Conservation (phyloP, 2,888 invertebrate genomes). For the Synanthedon vespiformis region DNA sequence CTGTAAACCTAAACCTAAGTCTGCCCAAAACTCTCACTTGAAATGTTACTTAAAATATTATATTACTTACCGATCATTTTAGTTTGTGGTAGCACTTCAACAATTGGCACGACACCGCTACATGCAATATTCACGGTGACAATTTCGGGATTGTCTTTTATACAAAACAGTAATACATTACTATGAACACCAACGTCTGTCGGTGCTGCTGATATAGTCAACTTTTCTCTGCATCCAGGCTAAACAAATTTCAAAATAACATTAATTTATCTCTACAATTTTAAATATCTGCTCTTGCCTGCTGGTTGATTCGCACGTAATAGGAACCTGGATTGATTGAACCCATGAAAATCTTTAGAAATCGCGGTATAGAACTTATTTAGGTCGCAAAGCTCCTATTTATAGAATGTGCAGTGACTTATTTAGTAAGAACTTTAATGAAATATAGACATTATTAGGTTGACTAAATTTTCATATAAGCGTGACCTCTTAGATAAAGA, state of each 20-base stretch:
- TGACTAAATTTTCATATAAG: no score
- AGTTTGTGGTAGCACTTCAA: constrained; percentile 54
- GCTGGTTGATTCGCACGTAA: neutral
- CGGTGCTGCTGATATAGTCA: constrained; percentile 52
- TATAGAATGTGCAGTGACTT: no score
- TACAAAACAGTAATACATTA: constrained; percentile 40
- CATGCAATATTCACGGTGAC: constrained; percentile 60
- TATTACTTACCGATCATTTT: constrained; percentile 42
- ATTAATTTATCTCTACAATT: neutral
- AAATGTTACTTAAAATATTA: no score
- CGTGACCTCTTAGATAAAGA: no score
- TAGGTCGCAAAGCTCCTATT: no score
- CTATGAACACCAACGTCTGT: constrained; percentile 36
- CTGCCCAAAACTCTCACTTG: no score
- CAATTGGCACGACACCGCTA: constrained; percentile 60
- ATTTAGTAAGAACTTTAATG: no score
- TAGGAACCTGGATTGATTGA: neutral
- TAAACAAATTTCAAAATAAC: constrained; percentile 13
- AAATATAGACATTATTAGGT: no score
- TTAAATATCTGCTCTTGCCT: neutral
- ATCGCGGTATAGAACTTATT: neutral
- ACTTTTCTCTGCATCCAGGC: constrained; percentile 47
- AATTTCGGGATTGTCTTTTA: constrained; percentile 72
- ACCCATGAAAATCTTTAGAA: neutral
- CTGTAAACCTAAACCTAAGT: no score